These are phyloP conservation scores for Clarias batrachus DNA, from an alignment of 2,113 vertebrate species.

Conservation along the genomic window DNA sequence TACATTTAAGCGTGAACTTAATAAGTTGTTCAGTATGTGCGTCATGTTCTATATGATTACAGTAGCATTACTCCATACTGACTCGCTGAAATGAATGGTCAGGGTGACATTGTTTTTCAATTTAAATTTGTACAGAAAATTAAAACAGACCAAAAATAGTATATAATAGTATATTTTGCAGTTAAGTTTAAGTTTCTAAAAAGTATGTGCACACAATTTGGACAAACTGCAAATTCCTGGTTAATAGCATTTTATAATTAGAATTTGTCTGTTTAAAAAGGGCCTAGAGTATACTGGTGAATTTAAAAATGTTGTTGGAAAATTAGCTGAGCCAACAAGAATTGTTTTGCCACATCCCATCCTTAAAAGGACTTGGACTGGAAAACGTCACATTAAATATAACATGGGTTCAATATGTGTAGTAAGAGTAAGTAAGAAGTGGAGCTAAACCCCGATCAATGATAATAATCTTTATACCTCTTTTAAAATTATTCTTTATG, in stretches of 20 bases:
- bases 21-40: neutral
- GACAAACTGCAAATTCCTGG: neutral
- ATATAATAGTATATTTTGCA: neutral
- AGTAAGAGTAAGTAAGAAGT: neutral
- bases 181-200: neutral
- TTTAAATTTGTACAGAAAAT: neutral
- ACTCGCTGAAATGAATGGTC: neutral
- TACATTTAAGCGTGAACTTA: neutral
- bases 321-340: neutral
- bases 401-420: neutral
- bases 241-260: neutral
- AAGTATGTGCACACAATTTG: neutral
- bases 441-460: neutral
- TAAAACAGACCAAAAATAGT: neutral
- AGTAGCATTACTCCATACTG: neutral
- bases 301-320: neutral
- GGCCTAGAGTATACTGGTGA: neutral
- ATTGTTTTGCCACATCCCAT: neutral
- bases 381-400: neutral
- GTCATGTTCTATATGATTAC: neutral
- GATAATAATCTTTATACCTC: neutral
- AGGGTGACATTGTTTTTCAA: neutral
- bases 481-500: neutral
- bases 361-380: neutral
- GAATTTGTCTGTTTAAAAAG: neutral